Evolutionary conservation across 1,140 invertebrate species (phyloP).

Genomic region (Magallana angulata): DNA sequence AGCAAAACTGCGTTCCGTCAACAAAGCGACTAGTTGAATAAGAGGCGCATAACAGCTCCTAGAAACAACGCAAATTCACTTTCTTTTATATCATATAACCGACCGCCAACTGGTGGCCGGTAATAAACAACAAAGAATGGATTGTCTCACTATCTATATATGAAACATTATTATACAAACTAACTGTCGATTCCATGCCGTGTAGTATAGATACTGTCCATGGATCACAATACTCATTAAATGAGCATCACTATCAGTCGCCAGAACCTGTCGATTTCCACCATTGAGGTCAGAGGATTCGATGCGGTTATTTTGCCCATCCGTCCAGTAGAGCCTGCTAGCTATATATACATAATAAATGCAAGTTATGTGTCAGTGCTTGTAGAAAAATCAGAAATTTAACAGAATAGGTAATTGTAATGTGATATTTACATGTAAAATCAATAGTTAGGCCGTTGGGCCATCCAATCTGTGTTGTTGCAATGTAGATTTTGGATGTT

Average conservation of each 20-base stretch:
- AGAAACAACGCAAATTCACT: too few relatives aligned
- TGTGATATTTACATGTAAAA: slow-evolving; percentile 6
- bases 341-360: slow-evolving; percentile 9
- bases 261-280: neutral
- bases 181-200: slow-evolving; percentile 25
- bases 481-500: neutral
- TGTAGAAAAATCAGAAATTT: neutral
- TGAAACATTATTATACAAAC: neutral
- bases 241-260: slow-evolving; percentile 25
- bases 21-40: too few relatives aligned
- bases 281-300: slow-evolving; percentile 5
- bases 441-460: slow-evolving; percentile 27
- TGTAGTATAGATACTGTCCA: slow-evolving; percentile 31
- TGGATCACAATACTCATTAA: slow-evolving; percentile 16
- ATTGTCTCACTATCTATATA: too few relatives aligned
- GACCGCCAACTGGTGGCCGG: too few relatives aligned
- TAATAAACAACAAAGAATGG: too few relatives aligned
- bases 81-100: too few relatives aligned
- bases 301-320: slow-evolving; percentile 21
- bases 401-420: too few relatives aligned
- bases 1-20: too few relatives aligned
- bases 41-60: too few relatives aligned
- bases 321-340: slow-evolving; percentile 24
- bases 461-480: slow-evolving; percentile 26
- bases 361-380: neutral